Conservation (phyloP, 2,113 vertebrate species). For the Callorhinus ursinus region DNA sequence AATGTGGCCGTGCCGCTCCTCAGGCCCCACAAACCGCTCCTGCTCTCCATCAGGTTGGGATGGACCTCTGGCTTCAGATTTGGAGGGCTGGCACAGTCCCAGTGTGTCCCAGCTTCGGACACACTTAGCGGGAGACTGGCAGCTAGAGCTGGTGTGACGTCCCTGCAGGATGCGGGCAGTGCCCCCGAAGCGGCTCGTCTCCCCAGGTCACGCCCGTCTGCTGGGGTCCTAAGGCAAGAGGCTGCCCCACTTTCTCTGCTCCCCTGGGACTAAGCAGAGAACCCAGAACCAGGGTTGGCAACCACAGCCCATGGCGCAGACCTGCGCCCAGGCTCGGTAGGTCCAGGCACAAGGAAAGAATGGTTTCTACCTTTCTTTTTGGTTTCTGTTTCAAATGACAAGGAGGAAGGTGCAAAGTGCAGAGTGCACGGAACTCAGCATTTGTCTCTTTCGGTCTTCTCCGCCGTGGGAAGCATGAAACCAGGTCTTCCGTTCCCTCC, state of each 20-base stretch:
- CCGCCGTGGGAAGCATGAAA: accelerated
- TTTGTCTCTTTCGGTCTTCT: neutral
- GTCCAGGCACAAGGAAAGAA: accelerated
- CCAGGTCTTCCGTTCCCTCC: too few relatives aligned
- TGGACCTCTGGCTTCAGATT: neutral
- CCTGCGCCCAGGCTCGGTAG: neutral
- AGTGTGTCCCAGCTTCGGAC: too few relatives aligned
- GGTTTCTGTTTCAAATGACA: neutral
- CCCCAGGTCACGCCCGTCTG: too few relatives aligned
- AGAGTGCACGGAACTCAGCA: accelerated
- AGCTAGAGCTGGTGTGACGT: accelerated
- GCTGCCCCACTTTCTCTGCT: accelerated
- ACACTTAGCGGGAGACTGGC: accelerated
- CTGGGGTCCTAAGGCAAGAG: neutral
- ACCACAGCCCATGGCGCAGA: accelerated
- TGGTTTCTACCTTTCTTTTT: accelerated
- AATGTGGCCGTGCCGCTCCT: accelerated
- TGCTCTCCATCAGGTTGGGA: neutral
- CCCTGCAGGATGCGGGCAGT: accelerated
- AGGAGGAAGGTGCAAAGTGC: neutral
- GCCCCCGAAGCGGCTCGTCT: too few relatives aligned
- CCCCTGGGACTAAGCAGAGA: too few relatives aligned
- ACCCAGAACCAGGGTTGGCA: accelerated
- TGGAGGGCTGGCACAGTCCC: neutral
- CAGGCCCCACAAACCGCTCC: too few relatives aligned